A percentile compares a stretch with the other conserved stretches of the same genome.
These are phyloP conservation scores for Punctoribates punctum DNA, from an alignment of 2,888 invertebrate genomes.

Conservation along the genomic window DNA sequence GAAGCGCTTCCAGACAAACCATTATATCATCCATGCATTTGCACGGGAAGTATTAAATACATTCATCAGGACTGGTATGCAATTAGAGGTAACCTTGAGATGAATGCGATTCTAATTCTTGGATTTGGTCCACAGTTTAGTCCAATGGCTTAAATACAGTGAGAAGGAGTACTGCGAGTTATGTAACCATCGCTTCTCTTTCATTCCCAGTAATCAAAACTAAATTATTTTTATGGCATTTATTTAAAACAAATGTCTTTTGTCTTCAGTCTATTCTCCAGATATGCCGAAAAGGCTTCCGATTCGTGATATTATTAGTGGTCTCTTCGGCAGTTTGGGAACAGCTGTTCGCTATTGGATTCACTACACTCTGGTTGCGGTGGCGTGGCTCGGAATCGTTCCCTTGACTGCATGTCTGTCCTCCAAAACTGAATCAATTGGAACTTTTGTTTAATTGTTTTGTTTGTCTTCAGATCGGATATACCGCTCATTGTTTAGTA, in stretches of 20 bases:
- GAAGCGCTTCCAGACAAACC: conserved; percentile 88
- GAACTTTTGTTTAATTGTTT: background rate
- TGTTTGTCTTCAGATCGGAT: conserved; percentile 62
- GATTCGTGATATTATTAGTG: conserved; percentile 83
- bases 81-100: background rate
- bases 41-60: conserved; percentile 98
- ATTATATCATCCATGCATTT: conserved; percentile 95
- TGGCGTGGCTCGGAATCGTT: conserved; percentile 95
- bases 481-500: conserved; percentile 86
- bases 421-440: conserved; percentile 1
- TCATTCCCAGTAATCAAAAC: conserved; percentile 71
- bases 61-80: conserved; percentile 88
- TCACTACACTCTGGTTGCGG: conserved; percentile 91
- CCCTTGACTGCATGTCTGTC: conserved; percentile 82
- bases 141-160: conserved; percentile 99
- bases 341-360: conserved; percentile 94
- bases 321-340: conserved; percentile 79
- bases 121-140: conserved; percentile 62
- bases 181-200: conserved; percentile 94
- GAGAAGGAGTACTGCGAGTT: conserved; percentile 98
- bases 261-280: conserved; percentile 76
- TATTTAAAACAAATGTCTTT: background rate
- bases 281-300: conserved; percentile 99
- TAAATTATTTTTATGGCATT: background rate
- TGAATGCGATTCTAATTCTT: background rate